phyloP scores from a whole-genome alignment of 2,113 vertebrate genomes.

The Delphinapterus leucas region DNA sequence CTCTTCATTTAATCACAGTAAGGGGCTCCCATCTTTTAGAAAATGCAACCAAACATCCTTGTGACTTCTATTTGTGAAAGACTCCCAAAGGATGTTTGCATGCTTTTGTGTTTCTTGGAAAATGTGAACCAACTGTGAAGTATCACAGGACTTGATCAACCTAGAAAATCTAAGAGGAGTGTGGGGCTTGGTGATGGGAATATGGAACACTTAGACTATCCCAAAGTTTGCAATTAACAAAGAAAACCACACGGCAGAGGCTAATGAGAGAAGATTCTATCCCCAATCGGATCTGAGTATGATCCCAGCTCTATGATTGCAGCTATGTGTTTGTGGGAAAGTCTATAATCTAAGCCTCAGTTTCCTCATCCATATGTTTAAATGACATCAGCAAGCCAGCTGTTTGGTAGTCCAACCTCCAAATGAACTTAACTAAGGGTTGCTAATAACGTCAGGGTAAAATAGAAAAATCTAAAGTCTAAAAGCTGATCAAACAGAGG shows the following conservation, averaged over 20 bases:
- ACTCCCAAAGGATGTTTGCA: background rate
- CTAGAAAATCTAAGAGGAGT: background rate
- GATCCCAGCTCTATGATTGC: too few relatives aligned
- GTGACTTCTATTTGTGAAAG: background rate
- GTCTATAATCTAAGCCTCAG: background rate
- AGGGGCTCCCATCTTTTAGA: background rate
- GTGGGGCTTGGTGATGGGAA: background rate
- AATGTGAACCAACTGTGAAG: background rate
- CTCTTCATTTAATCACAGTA: background rate
- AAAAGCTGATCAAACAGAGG: background rate
- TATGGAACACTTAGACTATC: too few relatives aligned
- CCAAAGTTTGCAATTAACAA: background rate
- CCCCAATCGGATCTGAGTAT: accelerated
- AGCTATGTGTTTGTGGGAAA: background rate
- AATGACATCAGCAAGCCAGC: background rate
- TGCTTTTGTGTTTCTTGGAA: background rate
- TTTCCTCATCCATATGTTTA: background rate
- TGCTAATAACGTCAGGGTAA: background rate
- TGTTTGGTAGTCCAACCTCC: background rate
- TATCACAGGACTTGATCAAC: background rate
- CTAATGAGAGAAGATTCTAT: background rate
- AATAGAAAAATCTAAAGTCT: background rate
- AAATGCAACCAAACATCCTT: background rate
- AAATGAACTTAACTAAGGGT: background rate
- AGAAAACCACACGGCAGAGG: accelerated